Conservation (phyloP, 2,888 invertebrate species). For the Epinotia brunnichana region DNA sequence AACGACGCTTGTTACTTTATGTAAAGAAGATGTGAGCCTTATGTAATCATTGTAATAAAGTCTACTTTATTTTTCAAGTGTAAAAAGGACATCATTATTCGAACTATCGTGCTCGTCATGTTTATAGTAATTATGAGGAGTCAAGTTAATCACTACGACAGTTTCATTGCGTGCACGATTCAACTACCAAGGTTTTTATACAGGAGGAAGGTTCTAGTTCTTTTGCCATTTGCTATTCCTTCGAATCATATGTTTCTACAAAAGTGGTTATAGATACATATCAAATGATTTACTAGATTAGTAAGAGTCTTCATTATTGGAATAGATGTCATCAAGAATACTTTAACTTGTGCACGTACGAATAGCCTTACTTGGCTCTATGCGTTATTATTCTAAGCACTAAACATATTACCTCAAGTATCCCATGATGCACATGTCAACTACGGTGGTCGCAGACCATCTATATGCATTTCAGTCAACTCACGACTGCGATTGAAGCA, state of each 20-base stretch:
- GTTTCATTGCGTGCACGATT: not conserved
- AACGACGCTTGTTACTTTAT: conserved; percentile 12
- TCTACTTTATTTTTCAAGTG: not conserved
- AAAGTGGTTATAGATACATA: not conserved
- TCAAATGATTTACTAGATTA: too few relatives aligned
- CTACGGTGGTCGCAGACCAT: conserved; percentile 24
- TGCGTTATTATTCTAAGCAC: conserved; percentile 17
- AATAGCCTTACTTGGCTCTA: not conserved
- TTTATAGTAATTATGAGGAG: conserved; percentile 18
- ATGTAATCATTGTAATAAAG: conserved; percentile 4
- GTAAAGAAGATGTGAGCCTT: not conserved
- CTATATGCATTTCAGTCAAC: conserved; percentile 38
- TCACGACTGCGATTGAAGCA: conserved; percentile 36
- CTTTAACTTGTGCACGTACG: not conserved
- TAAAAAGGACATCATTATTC: conserved; percentile 8
- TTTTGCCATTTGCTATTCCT: not conserved
- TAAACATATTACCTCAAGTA: conserved; percentile 15
- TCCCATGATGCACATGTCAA: conserved; percentile 20
- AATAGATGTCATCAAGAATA: not conserved
- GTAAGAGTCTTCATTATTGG: too few relatives aligned
- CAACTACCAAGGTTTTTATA: not conserved
- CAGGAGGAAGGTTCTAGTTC: not conserved
- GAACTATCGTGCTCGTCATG: not conserved
- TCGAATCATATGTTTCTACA: not conserved
- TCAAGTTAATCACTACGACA: conserved; percentile 6